Evolutionary conservation across 2,888 invertebrate genomes (phyloP).

Genomic region (Xestia c-nigrum): DNA sequence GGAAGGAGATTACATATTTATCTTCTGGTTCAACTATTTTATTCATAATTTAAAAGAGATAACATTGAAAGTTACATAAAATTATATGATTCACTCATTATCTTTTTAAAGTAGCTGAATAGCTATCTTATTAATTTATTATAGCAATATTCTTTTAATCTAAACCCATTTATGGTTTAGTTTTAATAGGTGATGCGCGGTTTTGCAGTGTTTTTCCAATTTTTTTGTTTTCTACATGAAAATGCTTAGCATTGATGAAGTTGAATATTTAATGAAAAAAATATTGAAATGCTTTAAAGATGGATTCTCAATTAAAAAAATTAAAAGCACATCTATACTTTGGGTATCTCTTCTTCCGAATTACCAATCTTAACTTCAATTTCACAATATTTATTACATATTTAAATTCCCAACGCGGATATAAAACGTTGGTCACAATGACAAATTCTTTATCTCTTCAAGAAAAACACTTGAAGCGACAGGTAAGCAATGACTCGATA

Average conservation of each 20-base stretch:
- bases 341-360: neutral
- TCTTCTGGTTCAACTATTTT: slow-evolving; percentile 18
- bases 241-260: neutral
- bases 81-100: neutral
- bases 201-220: neutral
- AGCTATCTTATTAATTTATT: neutral
- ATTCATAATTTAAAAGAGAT: neutral
- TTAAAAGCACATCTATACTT: neutral
- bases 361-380: neutral
- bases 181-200: neutral
- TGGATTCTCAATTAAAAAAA: neutral
- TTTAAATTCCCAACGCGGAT: neutral
- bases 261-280: neutral
- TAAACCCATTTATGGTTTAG: neutral
- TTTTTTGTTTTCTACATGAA: neutral
- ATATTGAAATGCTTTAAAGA: neutral
- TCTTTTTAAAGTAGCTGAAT: neutral
- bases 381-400: neutral
- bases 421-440: slow-evolving; percentile 1
- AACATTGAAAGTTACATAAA: neutral
- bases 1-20: neutral
- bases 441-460: slow-evolving; percentile 5
- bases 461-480: slow-evolving; percentile 38
- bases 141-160: neutral
- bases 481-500: slow-evolving; percentile 41